Evolutionary conservation across 2,888 invertebrate genomes (phyloP).

Genomic region (Invenusta paracnida): DNA sequence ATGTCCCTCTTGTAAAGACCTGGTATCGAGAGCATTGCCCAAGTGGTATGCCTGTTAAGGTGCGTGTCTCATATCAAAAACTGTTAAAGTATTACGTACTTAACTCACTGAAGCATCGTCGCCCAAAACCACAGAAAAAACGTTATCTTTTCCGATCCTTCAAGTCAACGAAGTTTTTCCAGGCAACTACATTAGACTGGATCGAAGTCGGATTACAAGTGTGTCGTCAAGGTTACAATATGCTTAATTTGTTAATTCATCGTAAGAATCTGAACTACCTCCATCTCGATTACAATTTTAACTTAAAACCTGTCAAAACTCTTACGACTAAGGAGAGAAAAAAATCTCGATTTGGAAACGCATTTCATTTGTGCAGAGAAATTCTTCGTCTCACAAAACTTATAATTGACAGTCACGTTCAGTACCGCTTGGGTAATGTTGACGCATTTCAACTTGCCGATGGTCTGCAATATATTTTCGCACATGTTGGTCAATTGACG

Average conservation of each 20-base stretch:
- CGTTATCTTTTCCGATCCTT: slow-evolving; percentile 96
- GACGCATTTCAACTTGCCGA: slow-evolving; percentile 93
- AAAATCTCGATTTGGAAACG: slow-evolving; percentile 75
- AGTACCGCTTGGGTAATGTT: slow-evolving; percentile 96
- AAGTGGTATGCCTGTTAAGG: slow-evolving; percentile 80
- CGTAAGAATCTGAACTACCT: slow-evolving; percentile 98
- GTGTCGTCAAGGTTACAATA: slow-evolving; percentile 97
- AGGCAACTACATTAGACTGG: slow-evolving; percentile 98
- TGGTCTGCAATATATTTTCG: slow-evolving; percentile 96
- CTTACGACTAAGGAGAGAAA: slow-evolving; percentile 98
- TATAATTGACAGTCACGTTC: slow-evolving; percentile 97
- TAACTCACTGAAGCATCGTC: slow-evolving; percentile 91
- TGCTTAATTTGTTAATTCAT: slow-evolving; percentile 96
- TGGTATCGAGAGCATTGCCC: slow-evolving; percentile 69
- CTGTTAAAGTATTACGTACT: slow-evolving; percentile 93
- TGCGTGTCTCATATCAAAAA: slow-evolving; percentile 97
- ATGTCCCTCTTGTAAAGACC: slow-evolving; percentile 90
- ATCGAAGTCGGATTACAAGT: slow-evolving; percentile 70
- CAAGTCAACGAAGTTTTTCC: slow-evolving; percentile 99
- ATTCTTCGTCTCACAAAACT: slow-evolving; percentile 94
- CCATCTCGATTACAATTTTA: slow-evolving; percentile 99
- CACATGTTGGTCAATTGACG: slow-evolving; percentile 96
- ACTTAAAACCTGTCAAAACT: slow-evolving; percentile 97
- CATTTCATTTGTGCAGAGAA: slow-evolving; percentile 97
- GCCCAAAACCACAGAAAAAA: slow-evolving; percentile 97